Base-by-base conservation (phyloP, 2,888 invertebrate species). In the Tiphia femorata region DNA sequence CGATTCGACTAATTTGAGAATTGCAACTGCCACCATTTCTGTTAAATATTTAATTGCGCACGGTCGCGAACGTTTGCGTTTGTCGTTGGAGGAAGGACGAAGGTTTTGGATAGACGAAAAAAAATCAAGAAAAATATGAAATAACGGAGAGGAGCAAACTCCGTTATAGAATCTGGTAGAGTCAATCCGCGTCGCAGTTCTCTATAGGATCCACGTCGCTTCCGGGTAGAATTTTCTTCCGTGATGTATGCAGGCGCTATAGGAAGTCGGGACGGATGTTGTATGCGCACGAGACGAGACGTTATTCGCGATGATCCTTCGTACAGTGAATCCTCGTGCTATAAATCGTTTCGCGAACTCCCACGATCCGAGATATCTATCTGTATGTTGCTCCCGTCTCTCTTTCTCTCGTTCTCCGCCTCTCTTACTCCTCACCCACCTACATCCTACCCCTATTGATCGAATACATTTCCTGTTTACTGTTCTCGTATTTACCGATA, bases 281-380 rank as follows among this genome's bases (percentile, higher is more conserved):
- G n/a, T n/a, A n/a, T 48, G 63, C 53, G 63, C 65, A 60, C 63
- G 62, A 68, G 63, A 55, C 46, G 54, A 64, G 63, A 70, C 68
- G 61, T 68, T 66, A 62, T 50, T 62, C 61, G 58, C 62, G 68
- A 69, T 65, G 66, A 73, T 76, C 70, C 60, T 66, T 57, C 59
- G 20, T 57, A 48, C 61, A 49, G 58, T 47, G 66, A 55, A 67
- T 70, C 68, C 43, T 64, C 59, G 56, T 67, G 67, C 73, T 69
- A 76, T 78, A 76, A 77, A 77, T 74, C 73, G 66, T 64, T 56
- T 40, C 35, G 48, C 58, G 56, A 61, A 72, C 73, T 76, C 74
- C 75, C 75, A 76, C 75, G 73, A 73, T 73, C 58, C 49, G 30
- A 58, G 71, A 68, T 67, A 64, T 55, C 54, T 62, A 63, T 61